Evolutionary conservation across 2,797 vertebrate genomes (phyloP).

Genomic region (Stomatorhinus walkeri): DNA sequence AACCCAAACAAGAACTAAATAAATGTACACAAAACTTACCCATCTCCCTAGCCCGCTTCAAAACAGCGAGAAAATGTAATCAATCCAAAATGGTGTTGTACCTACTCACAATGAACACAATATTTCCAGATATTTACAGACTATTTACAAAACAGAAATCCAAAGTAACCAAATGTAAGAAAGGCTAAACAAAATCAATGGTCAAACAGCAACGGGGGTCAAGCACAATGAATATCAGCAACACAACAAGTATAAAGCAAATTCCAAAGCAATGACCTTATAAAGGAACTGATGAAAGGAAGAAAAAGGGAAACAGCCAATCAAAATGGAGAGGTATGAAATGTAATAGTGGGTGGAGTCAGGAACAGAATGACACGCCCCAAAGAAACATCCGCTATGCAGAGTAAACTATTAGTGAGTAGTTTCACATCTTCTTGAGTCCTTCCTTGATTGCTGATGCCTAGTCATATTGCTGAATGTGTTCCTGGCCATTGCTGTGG

Average conservation of each 20-base stretch:
- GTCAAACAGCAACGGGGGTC: too few species aligned
- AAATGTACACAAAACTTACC: not conserved
- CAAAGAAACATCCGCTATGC: not conserved
- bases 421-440: not conserved
- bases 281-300: not conserved
- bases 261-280: too few species aligned
- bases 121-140: too few species aligned
- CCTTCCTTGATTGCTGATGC: constrained; percentile 35
- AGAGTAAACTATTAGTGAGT: not conserved
- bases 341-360: not conserved
- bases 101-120: too few species aligned
- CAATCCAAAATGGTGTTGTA: not conserved
- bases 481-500: constrained; percentile 86
- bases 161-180: not conserved
- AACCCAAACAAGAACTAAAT: not conserved
- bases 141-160: not conserved
- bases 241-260: too few species aligned
- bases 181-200: not conserved
- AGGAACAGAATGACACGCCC: not conserved
- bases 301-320: not conserved
- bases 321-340: not conserved
- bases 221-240: too few species aligned
- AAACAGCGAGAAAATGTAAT: not conserved
- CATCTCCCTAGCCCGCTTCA: not conserved
- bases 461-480: constrained; percentile 87